Base-by-base conservation (phyloP, 1,140 invertebrate genomes). In the Elymnias hypermnestra region DNA sequence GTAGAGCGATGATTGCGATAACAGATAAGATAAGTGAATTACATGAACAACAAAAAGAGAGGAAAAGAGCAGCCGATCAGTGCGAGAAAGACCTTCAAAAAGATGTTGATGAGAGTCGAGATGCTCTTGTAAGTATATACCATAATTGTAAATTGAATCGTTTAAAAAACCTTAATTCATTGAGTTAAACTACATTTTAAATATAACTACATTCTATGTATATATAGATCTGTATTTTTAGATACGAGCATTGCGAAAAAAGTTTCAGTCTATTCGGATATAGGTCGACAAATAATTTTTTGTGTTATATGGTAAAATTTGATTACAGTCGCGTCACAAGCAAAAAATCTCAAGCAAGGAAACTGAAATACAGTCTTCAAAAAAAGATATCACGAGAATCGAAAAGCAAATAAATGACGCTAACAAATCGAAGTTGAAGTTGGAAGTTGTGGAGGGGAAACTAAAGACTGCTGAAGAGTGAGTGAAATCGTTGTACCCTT, bases 391-490 rank as follows among this genome's bases (percentile, higher is more conserved):
- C 1, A 51, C 37, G 0, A 85, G 79, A 36, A 53, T 78, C 25
- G 72, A 76, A n/a, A 78, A 67, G 48, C 70, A 77, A 12, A 86
- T 86, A 14, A 57, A 41, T 1, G 71, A 79, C 14, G 83, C 74
- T 0, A 86, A 79, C 44, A 71, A 86, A 39, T 83, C 86, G 2
- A 87, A 82, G 45, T 60, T 67, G 2, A 82, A 87, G 53, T 70
- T 89, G 19, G 72, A 87, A 5, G 63, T 81, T 10, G 72, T 86
- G 21, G 83, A 89, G 41, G 53, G 78, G 18, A 82, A 91, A 68
- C 63, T 90, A 7, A 74, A 83, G 15, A 85, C 72, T 67, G 87
- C 72, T 66, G 87, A 86, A 62, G 75, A 71, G 81, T 89, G 76
- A 87, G 86, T 70, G n/a, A n/a, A n/a, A n/a, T n/a, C n/a, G n/a